Evolutionary conservation across 2,113 vertebrate genomes (phyloP).

Genomic region (Oreochromis spilurus): DNA sequence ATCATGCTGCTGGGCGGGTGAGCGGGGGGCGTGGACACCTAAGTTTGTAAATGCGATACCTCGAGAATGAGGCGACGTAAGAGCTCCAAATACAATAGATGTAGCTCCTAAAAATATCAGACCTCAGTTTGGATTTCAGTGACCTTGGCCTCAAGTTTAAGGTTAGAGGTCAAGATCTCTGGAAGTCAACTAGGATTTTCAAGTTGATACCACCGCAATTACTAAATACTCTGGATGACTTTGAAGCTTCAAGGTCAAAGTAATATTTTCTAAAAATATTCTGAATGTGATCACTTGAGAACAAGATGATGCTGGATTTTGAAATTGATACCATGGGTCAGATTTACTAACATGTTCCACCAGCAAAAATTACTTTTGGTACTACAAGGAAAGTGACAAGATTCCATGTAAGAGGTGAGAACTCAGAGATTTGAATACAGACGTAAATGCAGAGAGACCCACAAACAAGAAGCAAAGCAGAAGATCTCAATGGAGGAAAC

Average conservation of each 20-base stretch:
- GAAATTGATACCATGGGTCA: background rate
- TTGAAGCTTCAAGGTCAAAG: background rate
- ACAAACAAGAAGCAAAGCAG: background rate
- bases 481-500: background rate
- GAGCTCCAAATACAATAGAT: background rate
- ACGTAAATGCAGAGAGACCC: background rate
- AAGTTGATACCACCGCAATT: background rate
- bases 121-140: background rate
- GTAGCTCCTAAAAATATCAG: background rate
- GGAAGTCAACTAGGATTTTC: background rate
- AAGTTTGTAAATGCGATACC: background rate
- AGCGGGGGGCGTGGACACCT: background rate
- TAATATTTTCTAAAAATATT: background rate
- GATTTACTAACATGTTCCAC: background rate
- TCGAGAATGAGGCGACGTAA: background rate
- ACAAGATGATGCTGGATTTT: background rate
- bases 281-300: background rate
- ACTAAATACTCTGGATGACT: background rate
- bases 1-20: fast-evolving
- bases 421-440: background rate
- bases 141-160: background rate
- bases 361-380: background rate
- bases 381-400: background rate
- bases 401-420: background rate
- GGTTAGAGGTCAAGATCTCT: background rate